phyloP scores from a whole-genome alignment of 1,140 invertebrate species.

The Euglossa dilemma region DNA sequence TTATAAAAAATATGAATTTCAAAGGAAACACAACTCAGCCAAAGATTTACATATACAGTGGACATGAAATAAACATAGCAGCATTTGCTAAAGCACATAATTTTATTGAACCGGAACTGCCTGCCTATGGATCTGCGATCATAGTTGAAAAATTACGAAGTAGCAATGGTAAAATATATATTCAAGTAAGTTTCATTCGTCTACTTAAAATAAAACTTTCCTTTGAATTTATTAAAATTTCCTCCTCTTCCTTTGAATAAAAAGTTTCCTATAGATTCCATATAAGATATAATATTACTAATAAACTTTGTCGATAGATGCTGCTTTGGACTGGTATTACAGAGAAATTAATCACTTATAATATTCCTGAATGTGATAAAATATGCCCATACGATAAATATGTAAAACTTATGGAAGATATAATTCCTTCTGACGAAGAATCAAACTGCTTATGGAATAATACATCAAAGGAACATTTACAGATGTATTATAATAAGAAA shows the following conservation, averaged over 20 bases:
- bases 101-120: slow-evolving; percentile 84
- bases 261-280: not conserved
- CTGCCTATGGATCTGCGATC: slow-evolving; percentile 81
- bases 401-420: slow-evolving; percentile 59
- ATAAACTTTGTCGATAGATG: slow-evolving; percentile 30
- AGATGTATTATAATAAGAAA: not conserved
- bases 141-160: slow-evolving; percentile 73
- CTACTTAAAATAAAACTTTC: not conserved
- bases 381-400: slow-evolving; percentile 76
- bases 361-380: slow-evolving; percentile 68
- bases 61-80: slow-evolving; percentile 88
- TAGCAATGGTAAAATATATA: not conserved
- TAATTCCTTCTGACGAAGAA: slow-evolving; percentile 62
- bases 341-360: slow-evolving; percentile 45
- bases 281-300: not conserved
- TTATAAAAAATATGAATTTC: slow-evolving; percentile 54
- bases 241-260: not conserved
- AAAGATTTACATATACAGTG: slow-evolving; percentile 85
- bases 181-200: slow-evolving; percentile 15
- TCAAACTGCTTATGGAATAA: slow-evolving; percentile 29
- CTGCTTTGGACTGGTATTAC: slow-evolving; percentile 50
- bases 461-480: slow-evolving; percentile 5
- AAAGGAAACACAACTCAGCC: not conserved
- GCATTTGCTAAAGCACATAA: slow-evolving; percentile 85
- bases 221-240: not conserved